These are phyloP conservation scores for Menura novaehollandiae DNA, from an alignment of 2,113 vertebrate species.

Conservation along the genomic window DNA sequence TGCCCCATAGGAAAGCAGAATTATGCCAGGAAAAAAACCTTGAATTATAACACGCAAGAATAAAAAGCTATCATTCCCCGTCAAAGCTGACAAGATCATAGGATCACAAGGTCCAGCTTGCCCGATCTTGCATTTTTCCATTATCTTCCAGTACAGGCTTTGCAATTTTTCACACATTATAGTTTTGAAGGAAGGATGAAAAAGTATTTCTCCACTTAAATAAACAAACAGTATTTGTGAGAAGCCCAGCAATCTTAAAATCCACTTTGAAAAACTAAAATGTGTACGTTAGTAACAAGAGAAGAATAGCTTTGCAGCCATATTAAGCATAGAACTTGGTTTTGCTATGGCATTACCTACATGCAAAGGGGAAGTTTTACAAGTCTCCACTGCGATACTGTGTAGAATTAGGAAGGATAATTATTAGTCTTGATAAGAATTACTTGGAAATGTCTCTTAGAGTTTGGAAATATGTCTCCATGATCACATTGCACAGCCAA, in stretches of 20 bases:
- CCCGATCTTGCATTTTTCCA: neutral
- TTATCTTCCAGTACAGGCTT: neutral
- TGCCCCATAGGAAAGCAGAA: neutral
- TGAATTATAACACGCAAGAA: neutral
- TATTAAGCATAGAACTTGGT: neutral
- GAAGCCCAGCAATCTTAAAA: neutral
- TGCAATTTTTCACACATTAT: neutral
- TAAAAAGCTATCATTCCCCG: neutral
- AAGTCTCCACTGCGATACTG: fast-evolving
- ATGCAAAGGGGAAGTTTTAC: neutral
- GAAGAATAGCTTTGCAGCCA: neutral
- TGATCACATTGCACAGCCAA: neutral
- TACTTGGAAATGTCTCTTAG: neutral
- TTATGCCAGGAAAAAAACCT: neutral
- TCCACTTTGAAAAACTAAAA: neutral
- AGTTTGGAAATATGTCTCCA: neutral
- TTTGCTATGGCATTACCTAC: neutral
- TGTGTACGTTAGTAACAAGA: neutral
- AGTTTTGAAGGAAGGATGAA: neutral
- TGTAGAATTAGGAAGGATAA: neutral
- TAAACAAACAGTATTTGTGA: neutral
- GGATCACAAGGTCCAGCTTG: neutral
- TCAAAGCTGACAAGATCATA: neutral
- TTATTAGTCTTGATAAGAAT: neutral
- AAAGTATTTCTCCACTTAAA: neutral